These are phyloP conservation scores for Adelognathus sp. DNA, from an alignment of 2,888 invertebrate genomes.

Conservation along the genomic window DNA sequence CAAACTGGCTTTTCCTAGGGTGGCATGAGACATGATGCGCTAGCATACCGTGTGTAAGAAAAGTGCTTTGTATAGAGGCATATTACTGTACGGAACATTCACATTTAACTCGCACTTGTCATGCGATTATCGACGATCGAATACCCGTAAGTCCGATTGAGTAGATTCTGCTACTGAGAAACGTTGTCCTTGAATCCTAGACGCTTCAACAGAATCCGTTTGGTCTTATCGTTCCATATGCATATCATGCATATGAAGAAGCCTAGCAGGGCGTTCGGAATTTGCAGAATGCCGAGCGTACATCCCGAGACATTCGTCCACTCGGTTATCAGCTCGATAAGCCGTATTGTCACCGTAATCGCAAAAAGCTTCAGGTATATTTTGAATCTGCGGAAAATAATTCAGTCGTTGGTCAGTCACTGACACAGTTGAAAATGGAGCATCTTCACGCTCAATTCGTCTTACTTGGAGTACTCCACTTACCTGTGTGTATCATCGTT, in stretches of 20 bases:
- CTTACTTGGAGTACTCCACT: conserved; percentile 26
- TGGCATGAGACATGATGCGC: too few species aligned
- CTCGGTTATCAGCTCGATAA: conserved; percentile 90
- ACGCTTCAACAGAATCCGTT: conserved; percentile 85
- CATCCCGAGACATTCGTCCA: conserved; percentile 80
- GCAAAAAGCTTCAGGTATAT: conserved; percentile 91
- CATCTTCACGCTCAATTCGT: not conserved
- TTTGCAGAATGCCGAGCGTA: conserved; percentile 86
- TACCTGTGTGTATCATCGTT: conserved; percentile 85
- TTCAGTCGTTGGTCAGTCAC: conserved; percentile 42
- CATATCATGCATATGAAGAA: conserved; percentile 87
- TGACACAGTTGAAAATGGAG: conserved; percentile 79
- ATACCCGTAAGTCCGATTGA: too few species aligned
- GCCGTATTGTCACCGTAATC: conserved; percentile 94
- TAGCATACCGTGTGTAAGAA: too few species aligned
- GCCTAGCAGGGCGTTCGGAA: conserved; percentile 84
- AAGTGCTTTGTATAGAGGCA: too few species aligned
- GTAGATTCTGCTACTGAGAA: too few species aligned
- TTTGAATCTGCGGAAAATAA: conserved; percentile 84
- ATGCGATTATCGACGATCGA: too few species aligned
- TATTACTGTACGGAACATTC: too few species aligned
- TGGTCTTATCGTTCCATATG: conserved; percentile 87
- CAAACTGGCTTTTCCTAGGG: too few species aligned
- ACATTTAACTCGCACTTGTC: too few species aligned
- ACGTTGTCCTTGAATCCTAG: conserved; percentile 75